Base-by-base conservation (phyloP, 2,113 vertebrate species). In the Formicarius rufipectus region DNA sequence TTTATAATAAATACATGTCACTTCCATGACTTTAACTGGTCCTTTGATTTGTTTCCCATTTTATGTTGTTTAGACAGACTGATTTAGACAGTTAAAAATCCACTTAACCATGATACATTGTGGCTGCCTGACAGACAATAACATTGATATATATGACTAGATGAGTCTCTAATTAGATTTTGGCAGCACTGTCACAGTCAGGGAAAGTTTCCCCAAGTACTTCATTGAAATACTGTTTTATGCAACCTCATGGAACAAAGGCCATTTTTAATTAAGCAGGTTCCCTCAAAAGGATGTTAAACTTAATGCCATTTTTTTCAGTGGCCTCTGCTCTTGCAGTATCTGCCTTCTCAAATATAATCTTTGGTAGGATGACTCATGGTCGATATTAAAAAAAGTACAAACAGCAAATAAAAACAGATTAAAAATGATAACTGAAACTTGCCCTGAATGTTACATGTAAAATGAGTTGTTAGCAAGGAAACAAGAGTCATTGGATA, bases 141-240 rank as follows among this genome's bases (percentile, higher is more conserved):
- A 99, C 98, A 97, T 98, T 99, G 98, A 99, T 99, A 98, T 99
- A 99, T 98, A 98, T 93, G 96, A 97, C 96, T 96, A 97, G 98
- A 98, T 99, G 98, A 99, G 98, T 98, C 98, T 98, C 98, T 99
- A 98, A 99, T 99, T 99, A 99, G 98, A 97, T 98, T 98, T 98
- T 99, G 98, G 98, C 98, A 98, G 97, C 81, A 89, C 97, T 97
- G 98, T 98, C 93, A 96, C 97, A 98, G 97, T 97, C 98, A 97
- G 90, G 88, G 92, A 95, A 97, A 97, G 91, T 97, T 97, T 95
- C 84, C 92, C 98, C 87, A 98, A 98, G 98, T 98, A 97, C 95
- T 97, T 97, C 93, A 98, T 97, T 98, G 98, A 97, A 97, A 98
- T 98, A 98, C 97, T 98, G 97, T 98, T 98, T 98, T 96, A 97